Percentiles rank a stretch among this genome's conserved stretches.
These are phyloP conservation scores for Helostoma temminkii DNA, from an alignment of 2,797 vertebrate genomes.

Conservation along the genomic window DNA sequence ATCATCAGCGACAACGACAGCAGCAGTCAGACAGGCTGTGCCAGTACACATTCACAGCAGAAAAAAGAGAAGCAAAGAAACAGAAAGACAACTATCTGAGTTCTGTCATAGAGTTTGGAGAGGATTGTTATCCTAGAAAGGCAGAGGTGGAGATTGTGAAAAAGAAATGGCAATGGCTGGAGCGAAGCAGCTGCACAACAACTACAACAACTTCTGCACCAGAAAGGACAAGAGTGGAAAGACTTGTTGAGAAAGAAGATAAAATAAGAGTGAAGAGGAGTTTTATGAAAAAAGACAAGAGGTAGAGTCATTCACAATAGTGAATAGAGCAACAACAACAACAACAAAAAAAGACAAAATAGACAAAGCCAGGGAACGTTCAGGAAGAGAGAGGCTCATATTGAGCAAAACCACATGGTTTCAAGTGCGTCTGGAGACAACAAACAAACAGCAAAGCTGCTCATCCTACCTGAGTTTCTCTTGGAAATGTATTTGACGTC, in stretches of 20 bases:
- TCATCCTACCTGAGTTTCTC: slow-evolving; percentile 95
- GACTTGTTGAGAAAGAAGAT: background rate
- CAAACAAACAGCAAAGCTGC: background rate
- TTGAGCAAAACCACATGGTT: slow-evolving; percentile 11
- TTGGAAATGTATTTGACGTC: slow-evolving; percentile 95
- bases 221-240: slow-evolving; percentile 20
- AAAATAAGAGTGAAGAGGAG: slow-evolving; percentile 18
- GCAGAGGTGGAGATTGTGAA: slow-evolving; percentile 21
- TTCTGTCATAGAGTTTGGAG: slow-evolving; percentile 24
- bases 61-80: slow-evolving; percentile 11
- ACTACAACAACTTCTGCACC: slow-evolving; percentile 6
- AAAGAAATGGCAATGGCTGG: background rate
- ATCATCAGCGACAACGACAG: slow-evolving; percentile 37
- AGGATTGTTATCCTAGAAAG: slow-evolving; percentile 30
- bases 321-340: slow-evolving; percentile 20
- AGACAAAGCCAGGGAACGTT: slow-evolving; percentile 6
- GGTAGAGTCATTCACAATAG: slow-evolving; percentile 14
- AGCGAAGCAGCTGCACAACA: slow-evolving; percentile 5
- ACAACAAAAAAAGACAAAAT: slow-evolving; percentile 6
- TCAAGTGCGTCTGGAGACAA: background rate
- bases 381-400: background rate
- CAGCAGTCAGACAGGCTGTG: slow-evolving; percentile 27
- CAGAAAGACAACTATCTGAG: slow-evolving; percentile 10
- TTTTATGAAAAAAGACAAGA: slow-evolving; percentile 24
- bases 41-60: slow-evolving; percentile 33